Percentiles rank a stretch among this genome's conserved stretches.
Conservation (phyloP, 2,113 vertebrate species). For the Sminthopsis crassicaudata region DNA sequence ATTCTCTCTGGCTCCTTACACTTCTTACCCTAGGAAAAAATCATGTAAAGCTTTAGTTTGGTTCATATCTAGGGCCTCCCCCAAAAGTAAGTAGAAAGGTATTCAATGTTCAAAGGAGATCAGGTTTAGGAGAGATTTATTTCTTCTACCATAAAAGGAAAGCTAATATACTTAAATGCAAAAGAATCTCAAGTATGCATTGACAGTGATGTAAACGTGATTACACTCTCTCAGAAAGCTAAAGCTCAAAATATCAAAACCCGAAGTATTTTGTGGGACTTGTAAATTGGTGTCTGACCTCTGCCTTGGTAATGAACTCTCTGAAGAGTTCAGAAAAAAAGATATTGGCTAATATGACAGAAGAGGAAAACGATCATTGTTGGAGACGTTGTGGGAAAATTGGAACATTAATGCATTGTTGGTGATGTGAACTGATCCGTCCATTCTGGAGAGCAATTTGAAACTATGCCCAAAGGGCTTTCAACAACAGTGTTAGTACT, state of each 20-base stretch:
- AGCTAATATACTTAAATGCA: neutral
- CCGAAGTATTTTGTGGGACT: neutral
- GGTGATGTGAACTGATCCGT: no score
- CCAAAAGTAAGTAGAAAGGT: neutral
- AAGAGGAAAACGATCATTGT: no score
- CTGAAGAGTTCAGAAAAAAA: neutral
- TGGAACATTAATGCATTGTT: no score
- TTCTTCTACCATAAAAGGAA: neutral
- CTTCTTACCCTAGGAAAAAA: neutral
- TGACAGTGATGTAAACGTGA: neutral
- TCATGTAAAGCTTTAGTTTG: neutral
- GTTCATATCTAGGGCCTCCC: neutral
- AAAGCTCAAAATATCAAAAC: neutral
- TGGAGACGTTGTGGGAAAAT: no score
- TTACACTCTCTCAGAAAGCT: neutral
- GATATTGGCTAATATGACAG: no score
- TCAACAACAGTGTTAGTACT: no score
- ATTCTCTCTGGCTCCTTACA: neutral
- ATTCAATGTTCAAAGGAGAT: neutral
- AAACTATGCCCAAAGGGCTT: no score
- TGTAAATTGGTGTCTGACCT: neutral
- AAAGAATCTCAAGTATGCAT: neutral
- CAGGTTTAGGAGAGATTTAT: neutral
- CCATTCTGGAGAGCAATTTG: no score
- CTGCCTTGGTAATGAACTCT: neutral